Conservation (phyloP, 2,888 invertebrate genomes). For the Keiferia lycopersicella region DNA sequence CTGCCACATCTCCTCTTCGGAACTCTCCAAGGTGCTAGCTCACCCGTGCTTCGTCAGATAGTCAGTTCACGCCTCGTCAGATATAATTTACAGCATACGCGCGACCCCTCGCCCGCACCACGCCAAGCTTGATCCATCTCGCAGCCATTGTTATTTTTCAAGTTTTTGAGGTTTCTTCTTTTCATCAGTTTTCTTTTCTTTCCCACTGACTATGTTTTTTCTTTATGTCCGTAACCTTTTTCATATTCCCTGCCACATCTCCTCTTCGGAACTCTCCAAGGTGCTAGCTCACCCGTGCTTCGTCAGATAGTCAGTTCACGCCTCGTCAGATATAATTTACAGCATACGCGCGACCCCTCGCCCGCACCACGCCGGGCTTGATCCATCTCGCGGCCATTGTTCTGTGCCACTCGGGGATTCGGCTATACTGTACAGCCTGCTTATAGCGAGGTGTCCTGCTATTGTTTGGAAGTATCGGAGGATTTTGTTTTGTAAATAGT, state of each 20-base stretch:
- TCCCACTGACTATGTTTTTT: too few relatives aligned
- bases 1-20: slow-evolving; percentile 30
- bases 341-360: slow-evolving; percentile 52
- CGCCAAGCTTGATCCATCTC: slow-evolving; percentile 28
- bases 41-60: slow-evolving; percentile 54
- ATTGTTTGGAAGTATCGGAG: slow-evolving; percentile 10
- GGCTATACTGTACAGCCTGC: background rate
- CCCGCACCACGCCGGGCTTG: slow-evolving; percentile 30
- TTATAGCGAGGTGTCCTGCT: background rate
- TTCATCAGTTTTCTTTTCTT: too few relatives aligned
- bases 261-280: slow-evolving; percentile 36
- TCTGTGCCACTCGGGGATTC: background rate
- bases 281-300: slow-evolving; percentile 46
- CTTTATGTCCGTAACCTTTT: too few relatives aligned
- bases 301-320: slow-evolving; percentile 51
- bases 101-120: slow-evolving; percentile 42
- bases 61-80: slow-evolving; percentile 43
- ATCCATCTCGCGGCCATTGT: slow-evolving; percentile 24
- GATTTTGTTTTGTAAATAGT: background rate
- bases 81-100: slow-evolving; percentile 54
- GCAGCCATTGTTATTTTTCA: slow-evolving; percentile 24
- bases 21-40: slow-evolving; percentile 38
- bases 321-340: slow-evolving; percentile 49
- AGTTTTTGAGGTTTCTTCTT: background rate
- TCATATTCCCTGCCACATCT: background rate